Percentiles rank a stretch among this genome's conserved stretches.
These are phyloP conservation scores for Azorinus chamasolen DNA, from an alignment of 2,888 invertebrate genomes.

Conservation along the genomic window DNA sequence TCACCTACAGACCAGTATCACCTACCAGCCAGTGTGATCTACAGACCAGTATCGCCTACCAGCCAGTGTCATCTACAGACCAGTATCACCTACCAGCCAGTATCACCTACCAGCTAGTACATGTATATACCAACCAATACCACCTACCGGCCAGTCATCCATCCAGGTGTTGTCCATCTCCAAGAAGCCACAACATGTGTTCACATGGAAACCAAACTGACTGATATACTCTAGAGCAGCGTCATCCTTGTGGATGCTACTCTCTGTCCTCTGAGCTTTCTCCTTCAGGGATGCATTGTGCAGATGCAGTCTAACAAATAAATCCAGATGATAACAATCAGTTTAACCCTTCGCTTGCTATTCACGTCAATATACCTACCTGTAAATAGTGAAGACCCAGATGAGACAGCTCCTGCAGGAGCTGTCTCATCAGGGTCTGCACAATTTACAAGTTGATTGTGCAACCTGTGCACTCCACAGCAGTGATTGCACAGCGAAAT, in stretches of 20 bases:
- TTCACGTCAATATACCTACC: too few species aligned
- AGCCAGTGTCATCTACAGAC: background rate
- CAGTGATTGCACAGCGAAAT: too few species aligned
- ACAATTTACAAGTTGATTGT: too few species aligned
- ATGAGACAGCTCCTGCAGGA: too few species aligned
- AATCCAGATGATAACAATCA: too few species aligned
- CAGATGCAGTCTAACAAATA: conserved; percentile 87
- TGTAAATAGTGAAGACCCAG: too few species aligned
- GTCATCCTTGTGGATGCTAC: conserved; percentile 69
- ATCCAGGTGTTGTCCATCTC: conserved; percentile 88
- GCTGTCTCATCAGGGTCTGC: too few species aligned
- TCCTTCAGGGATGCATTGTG: conserved; percentile 86
- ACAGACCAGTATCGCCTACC: background rate
- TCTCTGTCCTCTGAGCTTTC: conserved; percentile 67
- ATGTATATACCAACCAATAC: background rate
- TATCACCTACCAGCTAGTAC: conserved; percentile 51
- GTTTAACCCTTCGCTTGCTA: too few species aligned
- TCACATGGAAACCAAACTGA: conserved; percentile 88
- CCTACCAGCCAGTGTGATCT: too few species aligned
- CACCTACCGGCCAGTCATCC: conserved; percentile 88
- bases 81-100: conserved; percentile 87
- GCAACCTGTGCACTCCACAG: too few species aligned
- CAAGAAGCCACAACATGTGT: conserved; percentile 89
- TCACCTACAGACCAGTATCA: too few species aligned
- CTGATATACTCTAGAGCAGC: conserved; percentile 71